Conservation (phyloP, 2,888 invertebrate genomes). For the Smittia sp. region DNA sequence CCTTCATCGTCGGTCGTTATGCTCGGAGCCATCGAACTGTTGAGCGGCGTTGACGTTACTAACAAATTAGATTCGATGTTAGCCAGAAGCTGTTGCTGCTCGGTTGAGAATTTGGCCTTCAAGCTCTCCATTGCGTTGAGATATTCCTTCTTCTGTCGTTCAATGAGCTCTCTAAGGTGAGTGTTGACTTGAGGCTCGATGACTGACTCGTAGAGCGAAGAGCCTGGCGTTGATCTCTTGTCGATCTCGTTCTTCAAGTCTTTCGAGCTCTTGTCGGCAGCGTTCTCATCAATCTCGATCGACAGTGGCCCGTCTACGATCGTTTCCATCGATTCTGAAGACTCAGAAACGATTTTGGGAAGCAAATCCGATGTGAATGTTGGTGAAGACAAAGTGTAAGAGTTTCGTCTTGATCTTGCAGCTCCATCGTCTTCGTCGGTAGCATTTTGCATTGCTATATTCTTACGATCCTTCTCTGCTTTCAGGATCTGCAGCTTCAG, state of each 20-base stretch:
- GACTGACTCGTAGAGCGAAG: not conserved
- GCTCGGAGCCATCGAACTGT: not conserved
- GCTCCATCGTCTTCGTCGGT: not conserved
- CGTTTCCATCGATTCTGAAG: not conserved
- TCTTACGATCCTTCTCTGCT: not conserved
- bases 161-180: constrained; percentile 8
- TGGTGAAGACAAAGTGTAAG: not conserved
- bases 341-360: not conserved
- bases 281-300: not conserved
- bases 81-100: not conserved
- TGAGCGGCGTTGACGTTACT: constrained; percentile 20
- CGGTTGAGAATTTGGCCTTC: constrained; percentile 12
- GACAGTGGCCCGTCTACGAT: not conserved
- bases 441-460: not conserved
- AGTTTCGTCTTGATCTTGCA: not conserved
- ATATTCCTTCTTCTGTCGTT: constrained; percentile 31
- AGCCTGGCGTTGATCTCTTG: not conserved
- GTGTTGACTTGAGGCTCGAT: not conserved
- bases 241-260: constrained; percentile 1
- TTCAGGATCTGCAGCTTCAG: not conserved
- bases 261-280: not conserved
- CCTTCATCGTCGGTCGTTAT: constrained; percentile 14
- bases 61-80: not conserved
- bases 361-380: not conserved
- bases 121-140: not conserved